These are phyloP conservation scores for Meandrusa payeni DNA, from an alignment of 2,888 invertebrate genomes.

Conservation along the genomic window DNA sequence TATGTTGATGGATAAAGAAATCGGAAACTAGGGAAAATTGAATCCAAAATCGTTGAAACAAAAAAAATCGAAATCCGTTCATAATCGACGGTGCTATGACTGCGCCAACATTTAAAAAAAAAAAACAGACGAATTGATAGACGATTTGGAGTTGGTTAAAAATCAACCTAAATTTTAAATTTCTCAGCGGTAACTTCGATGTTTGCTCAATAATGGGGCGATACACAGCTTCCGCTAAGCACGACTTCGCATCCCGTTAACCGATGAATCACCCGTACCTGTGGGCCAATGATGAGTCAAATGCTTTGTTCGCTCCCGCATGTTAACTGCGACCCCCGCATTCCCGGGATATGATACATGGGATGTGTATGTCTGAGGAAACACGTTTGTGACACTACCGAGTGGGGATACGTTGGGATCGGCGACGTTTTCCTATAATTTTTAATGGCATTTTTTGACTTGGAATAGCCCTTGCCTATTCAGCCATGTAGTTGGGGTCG, in stretches of 20 bases:
- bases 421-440: background rate
- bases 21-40: no score
- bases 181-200: background rate
- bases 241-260: constrained; percentile 6
- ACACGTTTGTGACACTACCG: background rate
- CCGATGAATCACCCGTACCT: constrained; percentile 26
- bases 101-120: no score
- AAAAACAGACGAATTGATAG: no score
- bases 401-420: background rate
- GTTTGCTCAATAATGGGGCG: background rate
- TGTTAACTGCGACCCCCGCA: constrained; percentile 26
- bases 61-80: no score
- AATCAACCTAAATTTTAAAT: no score
- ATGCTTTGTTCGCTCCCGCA: constrained; percentile 24
- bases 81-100: no score
- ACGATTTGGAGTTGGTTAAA: no score
- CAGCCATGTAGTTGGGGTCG: no score
- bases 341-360: constrained; percentile 25
- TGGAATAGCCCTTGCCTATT: no score
- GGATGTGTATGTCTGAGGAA: constrained; percentile 11
- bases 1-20: no score
- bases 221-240: background rate
- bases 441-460: no score
- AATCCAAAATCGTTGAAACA: no score
- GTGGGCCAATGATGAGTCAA: constrained; percentile 23